Evolutionary conservation across 2,888 invertebrate genomes (phyloP), one percentile per base, ranked within the genome.

Genomic region (Orthonevra nobilis): DNA sequence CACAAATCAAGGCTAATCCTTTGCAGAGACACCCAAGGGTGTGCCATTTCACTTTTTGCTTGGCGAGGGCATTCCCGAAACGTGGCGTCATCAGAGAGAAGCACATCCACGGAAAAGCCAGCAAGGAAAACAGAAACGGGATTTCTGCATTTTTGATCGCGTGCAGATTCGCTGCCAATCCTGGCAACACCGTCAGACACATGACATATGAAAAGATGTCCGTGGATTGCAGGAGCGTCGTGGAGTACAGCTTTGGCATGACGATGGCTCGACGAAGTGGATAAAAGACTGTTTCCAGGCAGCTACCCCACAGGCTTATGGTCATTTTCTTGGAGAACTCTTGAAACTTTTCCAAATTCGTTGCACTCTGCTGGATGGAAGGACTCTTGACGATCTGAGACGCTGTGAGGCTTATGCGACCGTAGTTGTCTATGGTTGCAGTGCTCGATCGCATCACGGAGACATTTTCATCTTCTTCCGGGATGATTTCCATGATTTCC

Each of bases 61-160:
- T 88, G 58, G 85, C 85, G 2, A 88, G 83, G 4, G 86, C 86
- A 26, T 63, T 84, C 0, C 88, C 88, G 64, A 88, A 88, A 5
- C 88, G 86, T 1, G 89, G 88, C 15, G 88, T 88, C 89, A 88
- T 88, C 82, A 88, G 81, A 0, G 88, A 86, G 72, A 88, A 88
- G 81, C 88, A 88, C 88, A 88, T 89, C 88, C 88, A 88, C 0
- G 88, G 88, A 66, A 88, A 88, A n/a, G 89, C 88, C n/a, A 88
- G 81, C 56, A 88, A 77, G 0, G 88, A 88, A 77, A 87, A 89
- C 9, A 88, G 83, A 64, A 88, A 88, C 5, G 88, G 88, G 50
- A 88, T 88, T 77, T 88, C 88, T 1, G 88, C 89, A 64, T 86
- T 87, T 60, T 88, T 88, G n/a, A 88, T 82, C 1, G 87, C 86